A percentile compares a stretch with the other conserved stretches of the same genome.
Conservation (phyloP, 2,888 invertebrate genomes). For the Lasioglossum oenotherae region DNA sequence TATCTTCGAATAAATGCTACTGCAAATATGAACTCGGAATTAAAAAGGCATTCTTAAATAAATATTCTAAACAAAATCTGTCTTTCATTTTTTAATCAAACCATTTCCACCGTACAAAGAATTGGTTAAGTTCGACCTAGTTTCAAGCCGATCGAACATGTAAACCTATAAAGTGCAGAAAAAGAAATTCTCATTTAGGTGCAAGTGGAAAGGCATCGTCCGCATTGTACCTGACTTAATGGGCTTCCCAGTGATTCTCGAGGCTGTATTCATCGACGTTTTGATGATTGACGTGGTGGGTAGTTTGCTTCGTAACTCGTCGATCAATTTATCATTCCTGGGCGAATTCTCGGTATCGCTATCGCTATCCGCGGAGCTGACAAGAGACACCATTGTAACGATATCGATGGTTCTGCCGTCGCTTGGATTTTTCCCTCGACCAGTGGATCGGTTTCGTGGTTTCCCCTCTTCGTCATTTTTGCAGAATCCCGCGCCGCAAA, state of each 20-base stretch:
- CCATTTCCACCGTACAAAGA: neutral
- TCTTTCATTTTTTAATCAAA: neutral
- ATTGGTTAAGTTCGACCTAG: neutral
- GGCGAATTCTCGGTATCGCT: conserved; percentile 81
- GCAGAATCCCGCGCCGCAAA: conserved; percentile 32
- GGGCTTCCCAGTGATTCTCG: conserved; percentile 71
- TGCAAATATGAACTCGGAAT: neutral
- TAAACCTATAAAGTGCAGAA: neutral
- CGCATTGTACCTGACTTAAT: conserved; percentile 78
- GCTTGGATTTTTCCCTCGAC: conserved; percentile 55
- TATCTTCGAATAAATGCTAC: neutral
- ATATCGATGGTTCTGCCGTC: conserved; percentile 80
- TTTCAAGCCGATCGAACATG: neutral
- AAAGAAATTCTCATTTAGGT: conserved; percentile 9
- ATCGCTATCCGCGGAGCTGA: conserved; percentile 89
- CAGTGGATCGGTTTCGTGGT: conserved; percentile 48
- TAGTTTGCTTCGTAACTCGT: conserved; percentile 80
- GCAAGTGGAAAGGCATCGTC: neutral
- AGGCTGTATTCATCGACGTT: conserved; percentile 68
- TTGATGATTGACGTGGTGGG: conserved; percentile 82
- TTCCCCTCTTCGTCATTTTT: conserved; percentile 69
- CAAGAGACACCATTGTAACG: conserved; percentile 89
- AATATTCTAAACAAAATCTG: too few relatives aligned
- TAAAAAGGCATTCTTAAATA: neutral
- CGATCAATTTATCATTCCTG: conserved; percentile 80